Evolutionary conservation across 2,888 invertebrate species (phyloP), one percentile per base, ranked within the genome.

Genomic region (Drosophila prostipennis): DNA sequence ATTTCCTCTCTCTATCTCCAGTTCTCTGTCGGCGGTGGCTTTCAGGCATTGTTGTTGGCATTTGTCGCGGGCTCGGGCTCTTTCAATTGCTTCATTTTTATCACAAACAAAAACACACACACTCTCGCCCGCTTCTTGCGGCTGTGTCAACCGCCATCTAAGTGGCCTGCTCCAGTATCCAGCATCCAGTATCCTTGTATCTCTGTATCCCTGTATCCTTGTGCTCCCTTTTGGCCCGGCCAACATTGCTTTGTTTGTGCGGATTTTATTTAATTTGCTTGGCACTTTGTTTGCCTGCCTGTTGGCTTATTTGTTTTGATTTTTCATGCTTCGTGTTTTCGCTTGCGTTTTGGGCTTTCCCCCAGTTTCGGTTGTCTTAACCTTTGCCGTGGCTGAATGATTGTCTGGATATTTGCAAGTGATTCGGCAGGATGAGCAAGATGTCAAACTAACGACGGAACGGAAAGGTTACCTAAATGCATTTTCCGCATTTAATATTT

Each of bases 251-350:
- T 39, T 72, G 52, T 76, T 29, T 74, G 65, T 71, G 56, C 70
- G 53, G 63, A 72, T 76, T 77, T 83, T 76, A 80, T 88, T 80
- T 83, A 76, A 87, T 88, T 83, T 86, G 57, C 80, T 73, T 63
- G 59, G 67, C 74, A 77, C 64, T 85, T 82, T 79, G 75, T 81
- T 76, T 79, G 70, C 49, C 65, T 61, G 73, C 54, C 57, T 79
- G 74, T 82, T 82, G 79, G 70, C 78, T 65, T 78, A 68, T 75
- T 88, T 88, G 76, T 87, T 88, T 88, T 80, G 81, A 87, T 74
- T 78, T 78, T 79, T 77, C 73, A 76, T 72, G 72, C 64, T 77
- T 58, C 72, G 39, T 63, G 37, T 74, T 53, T 60, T 37, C 51
- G 48, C 39, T 61, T 34, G 23, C 51, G 60, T 72, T 54, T 56